phyloP scores from a whole-genome alignment of 2,797 vertebrate species.

The Alauda arvensis region DNA sequence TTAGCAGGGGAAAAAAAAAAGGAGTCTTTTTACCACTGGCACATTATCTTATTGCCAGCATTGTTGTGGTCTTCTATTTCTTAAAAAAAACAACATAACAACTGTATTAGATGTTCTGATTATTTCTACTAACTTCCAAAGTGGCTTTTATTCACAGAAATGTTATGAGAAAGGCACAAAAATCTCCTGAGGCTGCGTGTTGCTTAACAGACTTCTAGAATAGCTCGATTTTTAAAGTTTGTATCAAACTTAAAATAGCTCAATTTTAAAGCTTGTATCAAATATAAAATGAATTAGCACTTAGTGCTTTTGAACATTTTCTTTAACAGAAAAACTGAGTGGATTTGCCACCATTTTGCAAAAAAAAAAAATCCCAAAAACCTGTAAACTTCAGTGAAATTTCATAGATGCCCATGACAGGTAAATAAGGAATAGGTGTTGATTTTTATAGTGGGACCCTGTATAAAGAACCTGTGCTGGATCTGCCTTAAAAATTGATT shows the following conservation, averaged over 20 bases:
- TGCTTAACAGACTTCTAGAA: neutral
- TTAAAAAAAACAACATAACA: neutral
- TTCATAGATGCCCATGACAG: neutral
- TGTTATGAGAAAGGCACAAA: neutral
- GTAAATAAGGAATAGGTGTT: neutral
- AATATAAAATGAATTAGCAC: neutral
- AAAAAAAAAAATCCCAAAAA: too few relatives aligned
- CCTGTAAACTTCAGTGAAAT: neutral
- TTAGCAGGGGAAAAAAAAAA: conserved; percentile 40
- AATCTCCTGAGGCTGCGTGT: neutral
- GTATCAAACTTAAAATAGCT: neutral
- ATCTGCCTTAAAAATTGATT: neutral
- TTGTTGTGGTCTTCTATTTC: neutral
- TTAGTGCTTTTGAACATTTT: neutral
- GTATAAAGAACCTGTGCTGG: neutral
- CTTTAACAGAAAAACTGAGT: neutral
- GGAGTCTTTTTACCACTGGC: conserved; percentile 1
- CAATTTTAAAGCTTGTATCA: neutral
- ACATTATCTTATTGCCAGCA: neutral
- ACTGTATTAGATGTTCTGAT: neutral
- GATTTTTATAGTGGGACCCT: neutral
- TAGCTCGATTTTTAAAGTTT: neutral
- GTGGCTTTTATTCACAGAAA: neutral
- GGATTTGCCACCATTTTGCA: neutral
- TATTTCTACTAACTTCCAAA: neutral